Conservation (phyloP, 1,140 invertebrate genomes). For the Grapholita molesta region DNA sequence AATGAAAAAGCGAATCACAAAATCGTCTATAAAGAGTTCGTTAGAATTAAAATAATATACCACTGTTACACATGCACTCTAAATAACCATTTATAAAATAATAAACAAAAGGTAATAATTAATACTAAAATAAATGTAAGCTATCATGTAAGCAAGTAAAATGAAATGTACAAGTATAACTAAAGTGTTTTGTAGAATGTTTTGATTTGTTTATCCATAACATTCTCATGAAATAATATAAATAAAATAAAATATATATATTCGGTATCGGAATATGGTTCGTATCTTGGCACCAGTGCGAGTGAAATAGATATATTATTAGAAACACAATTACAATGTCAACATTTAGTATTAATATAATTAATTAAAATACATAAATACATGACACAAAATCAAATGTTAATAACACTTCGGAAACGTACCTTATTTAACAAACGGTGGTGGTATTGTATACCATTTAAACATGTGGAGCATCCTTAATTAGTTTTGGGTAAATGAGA, state of each 20-base stretch:
- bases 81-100: constrained; percentile 55
- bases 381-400: constrained; percentile 68
- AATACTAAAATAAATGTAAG: constrained; percentile 46
- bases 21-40: constrained; percentile 34
- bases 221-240: constrained; percentile 59
- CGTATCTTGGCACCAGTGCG: constrained; percentile 61
- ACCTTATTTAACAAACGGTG: constrained; percentile 73
- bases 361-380: constrained; percentile 51
- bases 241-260: constrained; percentile 33
- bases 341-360: constrained; percentile 35
- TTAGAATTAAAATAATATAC: constrained; percentile 43
- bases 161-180: constrained; percentile 40
- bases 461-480: constrained; percentile 76
- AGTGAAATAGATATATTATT: constrained; percentile 38
- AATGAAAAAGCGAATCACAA: constrained; percentile 28
- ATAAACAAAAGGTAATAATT: constrained; percentile 32
- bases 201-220: constrained; percentile 63
- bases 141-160: constrained; percentile 67
- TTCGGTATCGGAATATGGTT: constrained; percentile 28
- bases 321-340: constrained; percentile 49
- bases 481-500: constrained; percentile 75
- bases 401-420: constrained; percentile 68
- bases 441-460: constrained; percentile 72
- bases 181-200: constrained; percentile 44
- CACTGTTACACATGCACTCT: constrained; percentile 63